phyloP scores from a whole-genome alignment of 2,797 vertebrate species.

The Muraenolepis orangiensis region DNA sequence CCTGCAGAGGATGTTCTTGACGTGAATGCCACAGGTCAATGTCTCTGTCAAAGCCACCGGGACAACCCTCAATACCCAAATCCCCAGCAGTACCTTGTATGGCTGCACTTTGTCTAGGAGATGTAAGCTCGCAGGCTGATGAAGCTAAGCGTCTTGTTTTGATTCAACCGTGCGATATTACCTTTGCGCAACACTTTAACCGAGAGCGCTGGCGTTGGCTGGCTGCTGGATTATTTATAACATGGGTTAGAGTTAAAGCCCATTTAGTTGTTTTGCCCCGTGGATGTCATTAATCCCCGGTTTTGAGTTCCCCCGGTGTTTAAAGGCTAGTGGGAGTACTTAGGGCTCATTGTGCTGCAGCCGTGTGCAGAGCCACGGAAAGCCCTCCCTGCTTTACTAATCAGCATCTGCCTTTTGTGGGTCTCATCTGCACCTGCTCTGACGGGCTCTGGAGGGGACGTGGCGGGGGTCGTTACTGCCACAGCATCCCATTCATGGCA shows the following conservation, averaged over 20 bases:
- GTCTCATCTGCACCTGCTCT: slow-evolving; percentile 69
- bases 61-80: no score
- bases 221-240: slow-evolving; percentile 21
- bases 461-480: slow-evolving; percentile 69
- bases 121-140: not conserved
- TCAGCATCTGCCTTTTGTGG: slow-evolving; percentile 71
- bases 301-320: slow-evolving; percentile 26
- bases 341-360: slow-evolving; percentile 51
- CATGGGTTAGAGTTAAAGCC: slow-evolving; percentile 26
- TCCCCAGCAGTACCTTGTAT: no score
- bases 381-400: slow-evolving; percentile 70
- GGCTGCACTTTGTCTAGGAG: not conserved
- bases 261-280: slow-evolving; percentile 25
- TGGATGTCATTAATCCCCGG: slow-evolving; percentile 30
- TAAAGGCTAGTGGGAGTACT: slow-evolving; percentile 41
- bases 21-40: not conserved
- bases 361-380: slow-evolving; percentile 46
- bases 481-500: slow-evolving; percentile 73
- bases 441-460: slow-evolving; percentile 56
- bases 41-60: not conserved
- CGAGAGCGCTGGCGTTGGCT: not conserved
- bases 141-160: not conserved
- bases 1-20: not conserved
- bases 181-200: slow-evolving; percentile 15
- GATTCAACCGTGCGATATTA: slow-evolving; percentile 14